Percentiles rank a stretch among this genome's conserved stretches.
phyloP scores from a whole-genome alignment of 2,888 invertebrate species.

The Sarcophaga variegata region DNA sequence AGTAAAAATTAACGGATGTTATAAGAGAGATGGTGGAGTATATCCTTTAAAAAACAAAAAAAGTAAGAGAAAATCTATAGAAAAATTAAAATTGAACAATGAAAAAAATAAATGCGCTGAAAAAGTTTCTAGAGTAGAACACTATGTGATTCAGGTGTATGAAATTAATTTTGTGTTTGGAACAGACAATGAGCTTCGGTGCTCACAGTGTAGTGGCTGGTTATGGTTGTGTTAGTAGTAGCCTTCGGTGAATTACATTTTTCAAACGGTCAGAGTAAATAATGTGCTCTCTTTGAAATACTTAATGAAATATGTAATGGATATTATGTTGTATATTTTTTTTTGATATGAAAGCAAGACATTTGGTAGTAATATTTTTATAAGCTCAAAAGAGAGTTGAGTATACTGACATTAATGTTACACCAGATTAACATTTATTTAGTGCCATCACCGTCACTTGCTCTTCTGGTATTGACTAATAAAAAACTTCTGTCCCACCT shows the following conservation, averaged over 20 bases:
- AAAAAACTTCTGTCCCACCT: conserved; percentile 93
- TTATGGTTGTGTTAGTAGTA: not conserved
- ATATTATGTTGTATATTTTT: too few relatives aligned
- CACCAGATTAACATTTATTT: conserved; percentile 64
- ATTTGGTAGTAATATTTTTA: conserved; percentile 47
- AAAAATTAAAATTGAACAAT: not conserved
- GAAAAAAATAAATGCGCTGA: not conserved
- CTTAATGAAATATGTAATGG: not conserved
- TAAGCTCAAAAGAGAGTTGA: conserved; percentile 55
- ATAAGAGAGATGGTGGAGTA: too few relatives aligned
- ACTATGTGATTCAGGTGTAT: not conserved
- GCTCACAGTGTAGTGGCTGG: not conserved
- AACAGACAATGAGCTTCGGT: too few relatives aligned
- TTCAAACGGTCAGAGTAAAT: conserved; percentile 9
- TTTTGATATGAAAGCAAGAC: conserved; percentile 45
- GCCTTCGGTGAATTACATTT: not conserved
- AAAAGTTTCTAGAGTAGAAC: not conserved
- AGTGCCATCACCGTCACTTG: conserved; percentile 44
- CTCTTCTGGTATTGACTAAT: conserved; percentile 14
- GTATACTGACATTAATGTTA: conserved; percentile 60
- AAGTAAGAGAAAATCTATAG: not conserved
- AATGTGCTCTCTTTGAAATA: conserved; percentile 26
- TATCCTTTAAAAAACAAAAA: not conserved
- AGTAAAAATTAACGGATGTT: not conserved
- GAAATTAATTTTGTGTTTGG: not conserved